A percentile compares a stretch with the other conserved stretches of the same genome.
phyloP scores from a whole-genome alignment of 2,797 vertebrate genomes.

The Anguilla megastoma region DNA sequence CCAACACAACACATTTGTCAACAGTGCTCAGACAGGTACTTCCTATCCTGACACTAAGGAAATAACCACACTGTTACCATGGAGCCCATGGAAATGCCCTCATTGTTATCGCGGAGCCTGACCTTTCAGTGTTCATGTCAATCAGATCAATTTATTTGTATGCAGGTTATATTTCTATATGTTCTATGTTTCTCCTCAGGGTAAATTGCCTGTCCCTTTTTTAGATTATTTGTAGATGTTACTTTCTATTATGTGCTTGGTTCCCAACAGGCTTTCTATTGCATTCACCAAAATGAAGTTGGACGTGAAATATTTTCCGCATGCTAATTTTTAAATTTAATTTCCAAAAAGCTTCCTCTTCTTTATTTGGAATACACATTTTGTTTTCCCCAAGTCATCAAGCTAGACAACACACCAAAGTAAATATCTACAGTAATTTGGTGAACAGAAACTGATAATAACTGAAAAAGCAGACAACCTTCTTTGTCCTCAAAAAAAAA shows the following conservation, averaged over 20 bases:
- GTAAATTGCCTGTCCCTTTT: slow-evolving; percentile 37
- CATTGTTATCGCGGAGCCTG: neutral
- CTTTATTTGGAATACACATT: slow-evolving; percentile 10
- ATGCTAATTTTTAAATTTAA: neutral
- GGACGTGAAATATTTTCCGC: neutral
- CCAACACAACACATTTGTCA: neutral
- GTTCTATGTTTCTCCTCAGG: slow-evolving; percentile 30
- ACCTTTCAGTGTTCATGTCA: neutral
- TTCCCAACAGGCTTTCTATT: neutral
- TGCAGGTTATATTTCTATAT: slow-evolving; percentile 31
- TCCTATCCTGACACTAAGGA: neutral
- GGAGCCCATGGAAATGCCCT: neutral
- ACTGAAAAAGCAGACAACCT: neutral
- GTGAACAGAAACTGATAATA: neutral
- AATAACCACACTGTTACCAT: neutral
- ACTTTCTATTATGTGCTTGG: slow-evolving; percentile 16
- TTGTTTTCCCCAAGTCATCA: slow-evolving; percentile 13
- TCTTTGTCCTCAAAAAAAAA: slow-evolving; percentile 2
- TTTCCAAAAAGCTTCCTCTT: neutral
- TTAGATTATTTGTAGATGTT: slow-evolving; percentile 30
- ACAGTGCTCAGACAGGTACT: neutral
- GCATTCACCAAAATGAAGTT: neutral
- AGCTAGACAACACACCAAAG: slow-evolving; percentile 20
- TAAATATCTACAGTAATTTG: neutral
- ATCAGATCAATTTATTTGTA: slow-evolving; percentile 32